Evolutionary conservation across 2,113 vertebrate species (phyloP), one percentile per base, ranked within the genome.

Genomic region (Marcusenius ussheri): DNA sequence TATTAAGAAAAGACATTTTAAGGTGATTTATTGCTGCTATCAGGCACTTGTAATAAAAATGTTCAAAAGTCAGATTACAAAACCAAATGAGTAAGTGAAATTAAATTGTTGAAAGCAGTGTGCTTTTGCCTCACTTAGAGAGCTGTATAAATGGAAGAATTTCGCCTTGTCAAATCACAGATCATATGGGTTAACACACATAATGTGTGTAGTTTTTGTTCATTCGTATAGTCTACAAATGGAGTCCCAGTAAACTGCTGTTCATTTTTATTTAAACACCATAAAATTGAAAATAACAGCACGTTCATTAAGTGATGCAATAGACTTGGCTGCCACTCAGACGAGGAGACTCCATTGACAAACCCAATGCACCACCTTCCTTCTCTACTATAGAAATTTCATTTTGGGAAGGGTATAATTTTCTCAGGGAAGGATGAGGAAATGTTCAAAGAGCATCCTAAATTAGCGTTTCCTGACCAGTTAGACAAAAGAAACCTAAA

Each of bases 71-170:
- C n/a, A 87, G 7, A 91, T 83, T 27, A 49, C 85, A 88, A 58
- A 92, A 92, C 39, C 90, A 89, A 92, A 88, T 27, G 89, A 83
- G n/a, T 85, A 21, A 89, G 42, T 56, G 39, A 70, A 93, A 93
- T 92, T 46, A 90, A 62, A 89, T 91, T 45, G 84, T 89, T 15
- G 46, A 90, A 89, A 70, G 49, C 8, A 89, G 45, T 50, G n/a
- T 89, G 24, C 11, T 85, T 88, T 93, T 93, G 90, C 90, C 90
- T 91, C 88, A 90, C 89, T 90, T 39, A 11, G 17, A 83, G 83
- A 62, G 24, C 7, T 49, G 39, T 89, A 66, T 87, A 89, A 91
- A 89, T 3, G 5, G 21, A 86, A 49, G n/a, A 50, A 27, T 17
- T n/a, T 86, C 1, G 17, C 46, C 21, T 51, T 86, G 84, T 86